Conservation (phyloP, 2,797 vertebrate genomes). For the Myotis vivesi region DNA sequence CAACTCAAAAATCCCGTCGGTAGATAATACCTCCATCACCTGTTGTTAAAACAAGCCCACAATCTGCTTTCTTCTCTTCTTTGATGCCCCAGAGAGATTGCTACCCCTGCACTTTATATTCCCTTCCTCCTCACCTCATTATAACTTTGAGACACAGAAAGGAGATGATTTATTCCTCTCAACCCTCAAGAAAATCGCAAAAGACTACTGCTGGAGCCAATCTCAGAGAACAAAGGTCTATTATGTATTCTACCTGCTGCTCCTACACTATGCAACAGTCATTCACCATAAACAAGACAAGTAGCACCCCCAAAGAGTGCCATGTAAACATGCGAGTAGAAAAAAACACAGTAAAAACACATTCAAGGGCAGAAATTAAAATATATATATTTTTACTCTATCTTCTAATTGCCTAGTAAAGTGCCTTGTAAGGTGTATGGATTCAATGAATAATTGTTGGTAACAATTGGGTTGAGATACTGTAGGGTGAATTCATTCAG, state of each 20-base stretch:
- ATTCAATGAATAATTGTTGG: background rate
- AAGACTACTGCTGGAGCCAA: background rate
- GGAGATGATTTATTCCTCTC: background rate
- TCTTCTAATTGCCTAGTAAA: background rate
- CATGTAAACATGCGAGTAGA: background rate
- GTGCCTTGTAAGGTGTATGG: background rate
- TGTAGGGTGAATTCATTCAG: background rate
- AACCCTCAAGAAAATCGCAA: background rate
- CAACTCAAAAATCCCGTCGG: background rate
- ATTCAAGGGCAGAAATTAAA: background rate
- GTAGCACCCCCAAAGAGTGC: background rate
- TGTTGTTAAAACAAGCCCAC: background rate
- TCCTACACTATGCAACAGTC: background rate
- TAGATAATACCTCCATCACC: constrained; percentile 13
- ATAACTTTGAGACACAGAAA: background rate
- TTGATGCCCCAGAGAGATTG: background rate
- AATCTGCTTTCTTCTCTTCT: background rate
- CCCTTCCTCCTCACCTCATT: background rate
- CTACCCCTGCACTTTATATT: background rate
- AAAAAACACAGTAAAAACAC: background rate
- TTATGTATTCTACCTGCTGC: background rate
- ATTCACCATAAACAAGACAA: background rate
- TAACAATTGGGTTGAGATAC: background rate
- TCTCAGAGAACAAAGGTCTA: background rate
- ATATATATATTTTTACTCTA: background rate